Evolutionary conservation across 30 jellyfish, hydroid and myxozoan genomes (phyloP).

Genomic region (Chrysaora quinquecirrha): DNA sequence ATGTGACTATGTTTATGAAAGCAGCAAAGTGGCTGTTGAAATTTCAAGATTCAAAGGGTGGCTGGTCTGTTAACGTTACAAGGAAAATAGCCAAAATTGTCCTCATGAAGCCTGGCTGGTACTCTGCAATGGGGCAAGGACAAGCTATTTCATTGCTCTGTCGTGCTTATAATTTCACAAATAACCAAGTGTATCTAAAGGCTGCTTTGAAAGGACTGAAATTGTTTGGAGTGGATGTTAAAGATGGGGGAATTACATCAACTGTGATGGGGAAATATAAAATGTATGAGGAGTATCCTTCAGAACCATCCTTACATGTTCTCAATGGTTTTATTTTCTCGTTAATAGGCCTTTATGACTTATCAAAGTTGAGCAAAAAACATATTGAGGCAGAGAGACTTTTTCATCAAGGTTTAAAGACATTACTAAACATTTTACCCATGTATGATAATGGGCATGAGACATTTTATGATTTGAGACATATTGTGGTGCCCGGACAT

Average conservation of each 20-base stretch:
- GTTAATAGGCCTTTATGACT: conserved; percentile 85
- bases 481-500: conserved; percentile 70
- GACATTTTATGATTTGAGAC: conserved; percentile 89
- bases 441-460: conserved; percentile 89
- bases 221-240: conserved; percentile 44
- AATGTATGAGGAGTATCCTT: conserved; percentile 94
- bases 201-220: conserved; percentile 82
- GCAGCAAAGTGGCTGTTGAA: conserved; percentile 93
- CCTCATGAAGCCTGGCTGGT: conserved; percentile 81
- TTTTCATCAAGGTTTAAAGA: conserved; percentile 64
- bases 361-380: conserved; percentile 12
- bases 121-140: conserved; percentile 96
- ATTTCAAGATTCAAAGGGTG: conserved; percentile 82
- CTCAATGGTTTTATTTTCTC: conserved; percentile 93
- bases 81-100: conserved; percentile 49
- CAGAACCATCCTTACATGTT: conserved; percentile 79
- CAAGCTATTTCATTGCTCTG: conserved; percentile 93
- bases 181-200: conserved; percentile 42
- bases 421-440: conserved; percentile 70
- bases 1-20: conserved; percentile 54
- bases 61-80: conserved; percentile 88
- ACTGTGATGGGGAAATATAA: conserved; percentile 51
- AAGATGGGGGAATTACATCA: conserved; percentile 79
- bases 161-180: conserved; percentile 71
- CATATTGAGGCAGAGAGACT: conserved; percentile 36